Evolutionary conservation across 2,797 vertebrate species (phyloP).

Genomic region (Lepilemur ruficaudatus): DNA sequence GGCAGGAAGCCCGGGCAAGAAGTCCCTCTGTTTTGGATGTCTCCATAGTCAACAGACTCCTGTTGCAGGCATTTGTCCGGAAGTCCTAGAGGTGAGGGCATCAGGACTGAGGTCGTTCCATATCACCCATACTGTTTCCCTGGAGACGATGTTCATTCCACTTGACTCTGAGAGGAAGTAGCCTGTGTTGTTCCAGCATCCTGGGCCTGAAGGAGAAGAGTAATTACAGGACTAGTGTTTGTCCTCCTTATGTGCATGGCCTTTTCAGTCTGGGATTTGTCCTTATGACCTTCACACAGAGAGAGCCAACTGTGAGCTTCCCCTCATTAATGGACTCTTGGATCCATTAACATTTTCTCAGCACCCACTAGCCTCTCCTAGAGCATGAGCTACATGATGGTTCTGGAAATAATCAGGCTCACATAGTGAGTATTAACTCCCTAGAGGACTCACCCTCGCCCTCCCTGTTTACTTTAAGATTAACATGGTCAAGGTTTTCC

Average conservation of each 20-base stretch:
- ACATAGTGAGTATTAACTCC: neutral
- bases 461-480: conserved; percentile 44
- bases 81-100: neutral
- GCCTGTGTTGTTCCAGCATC: neutral
- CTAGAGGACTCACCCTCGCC: neutral
- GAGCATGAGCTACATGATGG: neutral
- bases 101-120: neutral
- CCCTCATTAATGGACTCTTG: conserved; percentile 27
- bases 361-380: neutral
- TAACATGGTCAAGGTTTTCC: conserved; percentile 1
- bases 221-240: neutral
- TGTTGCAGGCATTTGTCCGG: neutral
- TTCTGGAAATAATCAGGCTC: conserved; percentile 52
- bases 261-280: conserved; percentile 42
- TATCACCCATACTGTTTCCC: neutral
- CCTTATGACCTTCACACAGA: conserved; percentile 34
- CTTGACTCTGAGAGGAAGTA: neutral
- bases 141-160: neutral
- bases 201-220: neutral
- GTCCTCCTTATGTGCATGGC: neutral
- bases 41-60: neutral
- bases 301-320: conserved; percentile 48
- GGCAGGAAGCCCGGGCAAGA: neutral
- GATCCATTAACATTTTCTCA: conserved; percentile 60
- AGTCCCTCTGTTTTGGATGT: neutral